Evolutionary conservation across 2,888 invertebrate genomes (phyloP), one percentile per base, ranked within the genome.

Genomic region (Plusia festucae): DNA sequence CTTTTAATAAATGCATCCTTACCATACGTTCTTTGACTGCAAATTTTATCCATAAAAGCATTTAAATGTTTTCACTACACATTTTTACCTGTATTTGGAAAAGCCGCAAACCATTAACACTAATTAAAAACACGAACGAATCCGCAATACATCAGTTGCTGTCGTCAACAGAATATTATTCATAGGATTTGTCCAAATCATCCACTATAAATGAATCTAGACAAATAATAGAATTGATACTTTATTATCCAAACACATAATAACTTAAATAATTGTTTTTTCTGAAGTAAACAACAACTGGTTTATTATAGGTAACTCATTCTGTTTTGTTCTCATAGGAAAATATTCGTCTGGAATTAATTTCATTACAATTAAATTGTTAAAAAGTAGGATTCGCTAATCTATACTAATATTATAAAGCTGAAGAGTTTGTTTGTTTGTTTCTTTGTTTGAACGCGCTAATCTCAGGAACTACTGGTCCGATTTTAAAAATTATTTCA

Each of bases 1-100:
- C n/a, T n/a, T 40, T 40, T n/a, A 40, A 40, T 40, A 40, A 40
- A n/a, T n/a, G n/a, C n/a, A 40, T 40, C 40, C 40, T n/a, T n/a
- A n/a, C 6, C 6, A n/a, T 0, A n/a, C n/a, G 6, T 40, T n/a
- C 40, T 40, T 40, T 40, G 40, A 40, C n/a, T 5, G 40, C 40
- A 40, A n/a, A 40, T 40, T 2, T 40, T n/a, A 40, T n/a, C n/a
- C n/a, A 40, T 40, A n/a, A 40, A 40, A 40, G 15, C 40, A 6
- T 40, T 40, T n/a, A 40, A 40, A n/a, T 34, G 13, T 13, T 34
- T 15, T 34, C 34, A 34, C 15, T 34, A 2, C 15, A 15, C 5
- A 15, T 15, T 34, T 34, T 34, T 34, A 15, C 8, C 34, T 34
- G n/a, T 40, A 40, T 40, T 40, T 40, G 40, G 1, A 15, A 40